A percentile compares a stretch with the other conserved stretches of the same genome.
Conservation (phyloP, 2,113 vertebrate genomes). For the Willisornis vidua region DNA sequence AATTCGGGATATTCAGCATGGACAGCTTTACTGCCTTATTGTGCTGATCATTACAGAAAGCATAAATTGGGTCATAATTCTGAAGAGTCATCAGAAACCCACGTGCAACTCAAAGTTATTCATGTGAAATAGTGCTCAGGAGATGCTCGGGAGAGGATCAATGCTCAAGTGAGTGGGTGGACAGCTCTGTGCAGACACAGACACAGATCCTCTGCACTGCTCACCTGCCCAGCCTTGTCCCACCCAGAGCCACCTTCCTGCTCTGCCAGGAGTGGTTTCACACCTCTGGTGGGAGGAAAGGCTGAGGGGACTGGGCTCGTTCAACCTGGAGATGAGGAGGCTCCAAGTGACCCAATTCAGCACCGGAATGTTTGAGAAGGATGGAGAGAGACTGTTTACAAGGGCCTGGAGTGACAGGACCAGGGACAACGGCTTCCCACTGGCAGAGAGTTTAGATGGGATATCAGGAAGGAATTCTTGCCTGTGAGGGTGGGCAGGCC, state of each 20-base stretch:
- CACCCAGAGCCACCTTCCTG: no score
- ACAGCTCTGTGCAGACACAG: background rate
- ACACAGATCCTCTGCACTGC: background rate
- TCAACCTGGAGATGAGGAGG: background rate
- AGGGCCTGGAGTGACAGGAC: background rate
- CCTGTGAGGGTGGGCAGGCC: rapidly evolving
- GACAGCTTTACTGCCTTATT: slow-evolving; percentile 67
- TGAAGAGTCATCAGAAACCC: slow-evolving; percentile 67
- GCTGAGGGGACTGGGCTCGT: background rate
- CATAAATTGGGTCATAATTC: slow-evolving; percentile 71
- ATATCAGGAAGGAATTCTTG: rapidly evolving
- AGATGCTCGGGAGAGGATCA: slow-evolving; percentile 28
- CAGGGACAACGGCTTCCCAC: rapidly evolving
- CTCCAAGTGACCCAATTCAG: background rate
- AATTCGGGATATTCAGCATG: slow-evolving; percentile 58
- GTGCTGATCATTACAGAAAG: slow-evolving; percentile 73
- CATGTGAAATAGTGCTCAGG: slow-evolving; percentile 54
- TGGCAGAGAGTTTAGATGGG: rapidly evolving
- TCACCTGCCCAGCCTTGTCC: no score
- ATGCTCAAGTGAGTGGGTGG: background rate
- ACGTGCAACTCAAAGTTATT: slow-evolving; percentile 33
- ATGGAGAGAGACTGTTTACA: background rate
- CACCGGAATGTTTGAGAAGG: rapidly evolving
- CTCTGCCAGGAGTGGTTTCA: background rate
- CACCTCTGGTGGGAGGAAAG: background rate